phyloP scores from a whole-genome alignment of 2,888 invertebrate genomes.

The Seira musarum region DNA sequence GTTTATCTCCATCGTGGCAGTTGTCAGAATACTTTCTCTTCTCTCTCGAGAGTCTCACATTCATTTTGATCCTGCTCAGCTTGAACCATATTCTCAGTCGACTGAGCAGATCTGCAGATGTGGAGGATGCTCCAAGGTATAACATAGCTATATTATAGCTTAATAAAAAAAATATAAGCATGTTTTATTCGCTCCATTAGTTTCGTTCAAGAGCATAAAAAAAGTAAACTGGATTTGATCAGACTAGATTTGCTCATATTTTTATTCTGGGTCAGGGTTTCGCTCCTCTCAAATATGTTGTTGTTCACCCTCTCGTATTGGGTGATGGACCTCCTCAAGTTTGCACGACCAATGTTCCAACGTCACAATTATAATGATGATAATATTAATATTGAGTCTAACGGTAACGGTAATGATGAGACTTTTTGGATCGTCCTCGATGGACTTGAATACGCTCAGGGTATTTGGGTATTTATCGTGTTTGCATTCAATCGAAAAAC shows the following conservation, averaged over 20 bases:
- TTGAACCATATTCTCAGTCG: slow-evolving; percentile 37
- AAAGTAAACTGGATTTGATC: too few species aligned
- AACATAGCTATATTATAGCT: background rate
- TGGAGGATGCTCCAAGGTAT: slow-evolving; percentile 51
- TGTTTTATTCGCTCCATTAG: background rate
- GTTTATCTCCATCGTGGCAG: slow-evolving; percentile 39
- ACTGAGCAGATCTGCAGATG: slow-evolving; percentile 41
- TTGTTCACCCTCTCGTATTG: slow-evolving; percentile 48
- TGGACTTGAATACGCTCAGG: slow-evolving; percentile 54
- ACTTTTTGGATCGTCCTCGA: slow-evolving; percentile 43
- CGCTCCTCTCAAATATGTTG: slow-evolving; percentile 48
- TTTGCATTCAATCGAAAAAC: slow-evolving; percentile 59
- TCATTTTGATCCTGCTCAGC: slow-evolving; percentile 31
- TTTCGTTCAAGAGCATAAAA: too few species aligned
- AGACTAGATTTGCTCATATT: background rate
- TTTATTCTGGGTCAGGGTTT: slow-evolving; percentile 41
- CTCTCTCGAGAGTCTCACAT: slow-evolving; percentile 28
- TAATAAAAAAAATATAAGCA: too few species aligned
- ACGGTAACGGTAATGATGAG: too few species aligned
- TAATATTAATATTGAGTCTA: too few species aligned
- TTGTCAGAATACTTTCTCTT: slow-evolving; percentile 38
- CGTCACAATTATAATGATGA: too few species aligned
- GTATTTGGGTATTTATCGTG: slow-evolving; percentile 54
- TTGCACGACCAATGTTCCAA: slow-evolving; percentile 34
- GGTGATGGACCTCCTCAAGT: slow-evolving; percentile 41